phyloP scores from a whole-genome alignment of 2,113 vertebrate genomes.

The Cettia cetti region DNA sequence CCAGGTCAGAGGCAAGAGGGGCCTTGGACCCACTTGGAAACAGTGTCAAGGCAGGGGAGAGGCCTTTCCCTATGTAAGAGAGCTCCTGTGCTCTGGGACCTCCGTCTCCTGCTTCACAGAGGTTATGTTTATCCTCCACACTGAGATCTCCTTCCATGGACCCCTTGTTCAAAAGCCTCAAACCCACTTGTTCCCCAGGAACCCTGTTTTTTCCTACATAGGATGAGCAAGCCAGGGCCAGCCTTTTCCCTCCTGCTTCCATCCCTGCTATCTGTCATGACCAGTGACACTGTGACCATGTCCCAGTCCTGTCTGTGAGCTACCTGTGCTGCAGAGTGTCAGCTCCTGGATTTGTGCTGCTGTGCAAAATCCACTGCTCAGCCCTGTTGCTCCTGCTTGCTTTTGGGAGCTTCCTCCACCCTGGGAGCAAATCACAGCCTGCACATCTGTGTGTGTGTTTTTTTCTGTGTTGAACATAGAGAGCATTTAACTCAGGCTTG shows the following conservation, averaged over 20 bases:
- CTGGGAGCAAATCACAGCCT: background rate
- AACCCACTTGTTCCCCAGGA: background rate
- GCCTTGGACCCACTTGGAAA: constrained; percentile 14
- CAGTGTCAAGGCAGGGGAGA: background rate
- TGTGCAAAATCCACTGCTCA: background rate
- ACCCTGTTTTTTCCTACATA: rapidly evolving
- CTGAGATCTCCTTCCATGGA: background rate
- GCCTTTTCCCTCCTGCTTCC: background rate
- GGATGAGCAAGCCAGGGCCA: background rate
- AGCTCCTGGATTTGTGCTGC: background rate
- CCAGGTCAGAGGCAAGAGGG: background rate
- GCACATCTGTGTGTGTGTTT: background rate
- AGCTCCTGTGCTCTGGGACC: background rate
- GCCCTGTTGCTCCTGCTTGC: rapidly evolving
- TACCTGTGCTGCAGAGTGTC: background rate
- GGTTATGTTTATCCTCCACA: background rate
- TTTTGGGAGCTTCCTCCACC: background rate
- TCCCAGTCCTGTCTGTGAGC: background rate
- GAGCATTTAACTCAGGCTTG: background rate
- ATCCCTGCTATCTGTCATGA: rapidly evolving
- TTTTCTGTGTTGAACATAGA: rapidly evolving
- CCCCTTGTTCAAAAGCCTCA: background rate
- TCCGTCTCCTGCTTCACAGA: background rate
- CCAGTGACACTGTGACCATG: rapidly evolving
- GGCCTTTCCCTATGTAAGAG: background rate